These are phyloP conservation scores for Xestia rhomboidea DNA, from an alignment of 2,888 invertebrate species.

Conservation along the genomic window DNA sequence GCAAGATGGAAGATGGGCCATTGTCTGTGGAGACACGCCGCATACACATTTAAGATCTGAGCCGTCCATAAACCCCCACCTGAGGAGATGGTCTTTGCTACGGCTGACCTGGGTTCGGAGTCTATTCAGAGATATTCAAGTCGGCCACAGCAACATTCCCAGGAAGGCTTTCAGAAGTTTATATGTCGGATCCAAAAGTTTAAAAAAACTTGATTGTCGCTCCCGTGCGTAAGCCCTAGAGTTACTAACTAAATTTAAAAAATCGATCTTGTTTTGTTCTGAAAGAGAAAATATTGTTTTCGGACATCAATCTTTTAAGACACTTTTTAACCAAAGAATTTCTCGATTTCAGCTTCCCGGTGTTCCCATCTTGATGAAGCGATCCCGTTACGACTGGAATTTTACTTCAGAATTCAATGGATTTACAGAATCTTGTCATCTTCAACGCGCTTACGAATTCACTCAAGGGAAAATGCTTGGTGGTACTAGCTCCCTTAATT, in stretches of 20 bases:
- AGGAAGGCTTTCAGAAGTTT: no score
- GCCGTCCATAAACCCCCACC: no score
- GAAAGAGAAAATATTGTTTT: background rate
- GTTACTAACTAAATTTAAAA: background rate
- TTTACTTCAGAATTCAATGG: conserved; percentile 68
- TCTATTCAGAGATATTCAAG: no score
- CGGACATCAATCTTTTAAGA: background rate
- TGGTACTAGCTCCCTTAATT: conserved; percentile 74
- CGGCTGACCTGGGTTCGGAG: no score
- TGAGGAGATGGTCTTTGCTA: no score
- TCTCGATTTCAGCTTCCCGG: conserved; percentile 69
- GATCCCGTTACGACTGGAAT: conserved; percentile 72
- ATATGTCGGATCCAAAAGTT: background rate
- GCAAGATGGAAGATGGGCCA: no score
- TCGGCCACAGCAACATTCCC: no score
- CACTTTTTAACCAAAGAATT: background rate
- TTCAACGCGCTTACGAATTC: conserved; percentile 52
- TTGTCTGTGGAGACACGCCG: no score
- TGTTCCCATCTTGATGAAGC: conserved; percentile 62
- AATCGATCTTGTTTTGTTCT: background rate
- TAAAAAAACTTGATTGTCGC: background rate
- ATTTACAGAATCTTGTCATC: conserved; percentile 56
- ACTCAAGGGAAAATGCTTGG: conserved; percentile 76
- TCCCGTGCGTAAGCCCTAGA: no score
- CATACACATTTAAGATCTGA: no score